Evolutionary conservation across 2,797 vertebrate genomes (phyloP).

Genomic region (Gila robusta): DNA sequence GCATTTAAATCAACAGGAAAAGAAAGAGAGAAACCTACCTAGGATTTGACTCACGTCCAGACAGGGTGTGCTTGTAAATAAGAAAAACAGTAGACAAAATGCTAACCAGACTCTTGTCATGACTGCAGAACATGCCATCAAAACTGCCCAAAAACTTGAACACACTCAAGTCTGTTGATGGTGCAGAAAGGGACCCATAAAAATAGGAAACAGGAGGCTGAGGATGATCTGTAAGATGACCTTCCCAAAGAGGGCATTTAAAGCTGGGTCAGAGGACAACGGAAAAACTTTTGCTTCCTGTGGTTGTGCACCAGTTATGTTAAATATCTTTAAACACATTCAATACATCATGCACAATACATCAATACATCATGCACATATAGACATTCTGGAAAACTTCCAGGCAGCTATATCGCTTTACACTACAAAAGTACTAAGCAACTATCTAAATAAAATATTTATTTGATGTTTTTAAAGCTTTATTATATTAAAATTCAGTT

Average conservation of each 20-base stretch:
- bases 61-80: conserved; percentile 28
- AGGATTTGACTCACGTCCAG: conserved; percentile 51
- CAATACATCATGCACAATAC: background rate
- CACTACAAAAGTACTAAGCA: background rate
- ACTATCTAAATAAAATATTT: background rate
- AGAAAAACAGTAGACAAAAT: conserved; percentile 21
- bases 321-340: background rate
- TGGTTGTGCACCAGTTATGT: background rate
- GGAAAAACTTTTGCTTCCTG: background rate
- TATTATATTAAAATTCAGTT: background rate
- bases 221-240: conserved; percentile 74
- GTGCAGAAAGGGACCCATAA: conserved; percentile 19
- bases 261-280: background rate
- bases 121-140: conserved; percentile 33
- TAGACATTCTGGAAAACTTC: background rate
- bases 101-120: conserved; percentile 60
- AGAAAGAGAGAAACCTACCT: conserved; percentile 63
- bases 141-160: background rate
- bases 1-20: conserved; percentile 1
- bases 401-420: background rate
- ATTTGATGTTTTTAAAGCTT: background rate
- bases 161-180: conserved; percentile 29
- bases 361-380: background rate
- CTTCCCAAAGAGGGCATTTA: conserved; percentile 59
- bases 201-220: conserved; percentile 72